Evolutionary conservation across 2,888 invertebrate species (phyloP), one percentile per base, ranked within the genome.

Genomic region (Nemoura dubitans): DNA sequence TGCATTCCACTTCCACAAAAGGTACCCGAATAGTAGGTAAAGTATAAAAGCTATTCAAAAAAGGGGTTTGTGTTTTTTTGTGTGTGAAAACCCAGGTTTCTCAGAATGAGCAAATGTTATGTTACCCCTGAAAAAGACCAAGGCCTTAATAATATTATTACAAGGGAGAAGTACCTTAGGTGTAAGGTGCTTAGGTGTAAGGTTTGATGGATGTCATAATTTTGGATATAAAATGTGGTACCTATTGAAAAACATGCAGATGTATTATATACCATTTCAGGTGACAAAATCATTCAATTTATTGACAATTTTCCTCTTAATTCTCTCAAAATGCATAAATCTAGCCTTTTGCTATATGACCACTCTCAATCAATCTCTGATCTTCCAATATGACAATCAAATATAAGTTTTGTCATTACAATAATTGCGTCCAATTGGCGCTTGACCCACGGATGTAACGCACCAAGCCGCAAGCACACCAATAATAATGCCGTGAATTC

Each of bases 11-110:
- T 59, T 59, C 59, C 59, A 59, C 28, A 78, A 28, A 26, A 78
- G 78, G 27, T 28, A 27, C 78, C 78, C 78, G 78, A 78, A 78
- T 78, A 78, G 78, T 78, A 78, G 78, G 78, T 78, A 78, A 78
- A 25, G 26, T 25, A 25, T 6, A 25, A 76, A 76, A 25, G 7
- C 78, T 78, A 78, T 78, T 27, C 26, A 78, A 78, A 78, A 59
- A 59, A 59, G 59, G 59, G 59, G 59, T 59, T 59, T 21, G 5
- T 16, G 59, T 59, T 59, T 59, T 59, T 59, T 59, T 59, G 59
- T 59, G 36, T 36, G 59, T 59, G 10, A 59, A 59, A 21, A 21
- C 21, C 59, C 59, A 59, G 59, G 59, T 59, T 59, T 36, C 1
- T 7, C 16, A 21, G 21, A 59, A 14, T 59, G 59, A 21, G 21